A percentile compares a stretch with the other conserved stretches of the same genome.
These are phyloP conservation scores for Drosophila melanogaster DNA, from an alignment of 1,140 invertebrate species.

Conservation along the genomic window DNA sequence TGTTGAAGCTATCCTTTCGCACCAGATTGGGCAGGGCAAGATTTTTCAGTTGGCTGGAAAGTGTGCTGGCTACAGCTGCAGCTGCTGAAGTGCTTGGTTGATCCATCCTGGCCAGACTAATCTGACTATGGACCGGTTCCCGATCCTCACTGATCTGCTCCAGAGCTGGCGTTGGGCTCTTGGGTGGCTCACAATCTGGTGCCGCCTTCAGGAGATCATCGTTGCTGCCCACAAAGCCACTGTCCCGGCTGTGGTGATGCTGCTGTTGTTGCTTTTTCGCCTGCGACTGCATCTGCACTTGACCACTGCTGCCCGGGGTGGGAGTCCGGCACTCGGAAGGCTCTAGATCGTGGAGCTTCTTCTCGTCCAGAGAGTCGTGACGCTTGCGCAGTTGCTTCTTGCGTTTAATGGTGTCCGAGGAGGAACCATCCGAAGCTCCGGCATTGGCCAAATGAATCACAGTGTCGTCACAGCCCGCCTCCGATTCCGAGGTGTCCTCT, in stretches of 20 bases:
- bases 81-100: conserved; percentile 56
- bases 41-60: conserved; percentile 18
- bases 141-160: conserved; percentile 80
- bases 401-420: conserved; percentile 92
- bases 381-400: conserved; percentile 90
- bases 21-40: conserved; percentile 79
- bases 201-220: conserved; percentile 91
- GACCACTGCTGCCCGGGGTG: conserved; percentile 74
- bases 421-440: conserved; percentile 88
- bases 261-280: conserved; percentile 80
- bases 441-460: conserved; percentile 86
- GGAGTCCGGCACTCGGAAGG: conserved; percentile 86
- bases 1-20: conserved; percentile 95
- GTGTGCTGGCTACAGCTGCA: not conserved
- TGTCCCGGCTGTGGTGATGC: conserved; percentile 91
- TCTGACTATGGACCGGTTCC: conserved; percentile 59
- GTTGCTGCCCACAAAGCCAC: conserved; percentile 94
- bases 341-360: conserved; percentile 84
- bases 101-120: conserved; percentile 70
- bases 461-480: conserved; percentile 89
- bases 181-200: conserved; percentile 85
- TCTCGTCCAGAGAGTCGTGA: conserved; percentile 85
- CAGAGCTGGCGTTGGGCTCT: conserved; percentile 67
- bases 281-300: conserved; percentile 58
- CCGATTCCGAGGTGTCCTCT: conserved; percentile 90